These are phyloP conservation scores for Anser cygnoides DNA, from an alignment of 2,113 vertebrate species.

Conservation along the genomic window DNA sequence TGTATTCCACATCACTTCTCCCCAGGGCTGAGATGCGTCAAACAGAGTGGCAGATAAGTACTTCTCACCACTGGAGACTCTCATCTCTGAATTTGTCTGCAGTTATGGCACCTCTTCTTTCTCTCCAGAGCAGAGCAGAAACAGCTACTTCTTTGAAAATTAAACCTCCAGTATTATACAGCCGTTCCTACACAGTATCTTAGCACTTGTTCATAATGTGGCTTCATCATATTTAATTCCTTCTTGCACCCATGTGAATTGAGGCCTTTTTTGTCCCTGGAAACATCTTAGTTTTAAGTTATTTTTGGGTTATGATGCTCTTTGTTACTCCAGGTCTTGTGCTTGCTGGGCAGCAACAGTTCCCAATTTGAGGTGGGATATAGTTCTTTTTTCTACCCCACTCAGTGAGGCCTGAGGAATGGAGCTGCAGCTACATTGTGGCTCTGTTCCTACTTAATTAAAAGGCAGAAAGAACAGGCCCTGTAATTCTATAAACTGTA, in stretches of 20 bases:
- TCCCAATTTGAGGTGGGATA: neutral
- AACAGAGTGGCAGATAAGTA: neutral
- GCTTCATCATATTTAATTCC: neutral
- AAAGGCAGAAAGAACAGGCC: neutral
- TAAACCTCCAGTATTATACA: neutral
- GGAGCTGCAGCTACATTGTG: neutral
- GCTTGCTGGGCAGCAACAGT: neutral
- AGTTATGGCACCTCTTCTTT: neutral
- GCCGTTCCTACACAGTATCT: neutral
- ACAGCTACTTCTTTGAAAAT: neutral
- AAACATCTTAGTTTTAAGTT: neutral
- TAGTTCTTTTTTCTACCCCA: neutral
- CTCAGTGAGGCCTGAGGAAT: neutral
- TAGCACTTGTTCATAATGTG: neutral
- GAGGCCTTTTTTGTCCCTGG: neutral
- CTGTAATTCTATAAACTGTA: conserved; percentile 38
- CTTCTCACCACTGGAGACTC: neutral
- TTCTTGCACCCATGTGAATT: neutral
- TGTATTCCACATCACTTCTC: neutral
- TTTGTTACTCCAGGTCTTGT: neutral
- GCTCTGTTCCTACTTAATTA: neutral
- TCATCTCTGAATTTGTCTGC: neutral
- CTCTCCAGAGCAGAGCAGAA: neutral
- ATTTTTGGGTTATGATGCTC: neutral
- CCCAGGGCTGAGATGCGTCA: neutral